A percentile compares a stretch with the other conserved stretches of the same genome.
phyloP scores from a whole-genome alignment of 1,140 invertebrate species.

The Mercenaria mercenaria region DNA sequence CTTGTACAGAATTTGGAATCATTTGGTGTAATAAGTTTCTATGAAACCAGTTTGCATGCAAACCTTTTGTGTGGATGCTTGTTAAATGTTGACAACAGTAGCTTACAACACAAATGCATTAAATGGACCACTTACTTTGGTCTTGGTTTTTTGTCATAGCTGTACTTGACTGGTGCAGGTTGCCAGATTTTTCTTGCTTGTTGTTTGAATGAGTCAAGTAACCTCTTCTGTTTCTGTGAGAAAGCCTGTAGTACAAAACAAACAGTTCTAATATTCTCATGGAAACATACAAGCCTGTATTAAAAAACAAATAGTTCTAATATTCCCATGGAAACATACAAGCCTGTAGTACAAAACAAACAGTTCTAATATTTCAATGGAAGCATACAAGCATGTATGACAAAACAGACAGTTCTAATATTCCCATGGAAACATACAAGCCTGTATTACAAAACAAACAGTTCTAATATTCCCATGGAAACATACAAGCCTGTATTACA shows the following conservation, averaged over 20 bases:
- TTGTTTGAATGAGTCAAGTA: slow-evolving; percentile 63
- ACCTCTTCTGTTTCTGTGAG: slow-evolving; percentile 61
- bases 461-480: no score
- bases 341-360: slow-evolving; percentile 43
- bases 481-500: neutral
- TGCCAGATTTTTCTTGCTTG: slow-evolving; percentile 61
- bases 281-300: neutral
- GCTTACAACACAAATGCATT: no score
- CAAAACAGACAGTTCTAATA: neutral
- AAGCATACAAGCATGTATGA: neutral
- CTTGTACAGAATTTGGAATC: no score
- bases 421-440: neutral
- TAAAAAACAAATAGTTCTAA: neutral
- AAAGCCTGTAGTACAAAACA: slow-evolving; percentile 54
- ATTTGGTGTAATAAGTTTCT: no score
- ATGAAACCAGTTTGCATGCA: no score
- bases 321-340: neutral
- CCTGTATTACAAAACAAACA: slow-evolving; percentile 41
- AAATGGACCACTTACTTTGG: slow-evolving; percentile 62
- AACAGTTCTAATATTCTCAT: no score
- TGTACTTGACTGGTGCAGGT: slow-evolving; percentile 61
- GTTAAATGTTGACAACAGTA: no score
- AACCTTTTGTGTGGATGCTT: no score
- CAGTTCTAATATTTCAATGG: no score
- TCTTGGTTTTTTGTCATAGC: slow-evolving; percentile 62